phyloP scores from a whole-genome alignment of 2,888 invertebrate species.

The Aphodius sticticus region DNA sequence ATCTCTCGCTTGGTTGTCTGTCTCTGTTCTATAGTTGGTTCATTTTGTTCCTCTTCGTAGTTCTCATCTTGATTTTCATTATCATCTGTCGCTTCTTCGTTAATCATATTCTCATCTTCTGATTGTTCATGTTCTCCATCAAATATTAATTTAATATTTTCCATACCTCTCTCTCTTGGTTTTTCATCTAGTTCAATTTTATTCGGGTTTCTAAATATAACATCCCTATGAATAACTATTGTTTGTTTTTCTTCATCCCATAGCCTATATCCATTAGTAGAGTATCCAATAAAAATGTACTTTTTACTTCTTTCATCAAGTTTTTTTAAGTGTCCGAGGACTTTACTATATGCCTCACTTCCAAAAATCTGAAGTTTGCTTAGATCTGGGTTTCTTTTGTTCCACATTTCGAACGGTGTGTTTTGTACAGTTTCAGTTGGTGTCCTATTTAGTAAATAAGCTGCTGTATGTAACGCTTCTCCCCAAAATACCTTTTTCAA shows the following conservation, averaged over 20 bases:
- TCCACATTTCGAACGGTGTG: slow-evolving; percentile 50
- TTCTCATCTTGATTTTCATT: not conserved
- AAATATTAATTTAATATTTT: too few species aligned
- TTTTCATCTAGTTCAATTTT: too few species aligned
- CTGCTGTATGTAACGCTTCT: slow-evolving; percentile 41
- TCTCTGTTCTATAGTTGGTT: not conserved
- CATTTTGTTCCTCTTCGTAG: not conserved
- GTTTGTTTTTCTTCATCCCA: not conserved
- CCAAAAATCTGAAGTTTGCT: slow-evolving; percentile 49
- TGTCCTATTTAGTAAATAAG: slow-evolving; percentile 44
- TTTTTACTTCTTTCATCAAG: slow-evolving; percentile 47
- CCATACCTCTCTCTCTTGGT: too few species aligned
- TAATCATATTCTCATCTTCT: not conserved
- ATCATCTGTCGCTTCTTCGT: not conserved
- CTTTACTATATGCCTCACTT: slow-evolving; percentile 45
- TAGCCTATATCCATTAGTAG: slow-evolving; percentile 13
- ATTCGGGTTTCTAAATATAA: not conserved
- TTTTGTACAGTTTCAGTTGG: slow-evolving; percentile 39
- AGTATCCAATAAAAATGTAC: slow-evolving; percentile 33
- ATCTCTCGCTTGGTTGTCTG: not conserved
- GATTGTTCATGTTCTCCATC: not conserved
- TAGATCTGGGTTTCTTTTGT: slow-evolving; percentile 46
- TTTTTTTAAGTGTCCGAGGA: slow-evolving; percentile 45
- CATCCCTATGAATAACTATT: not conserved
- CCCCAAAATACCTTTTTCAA: slow-evolving; percentile 42